A percentile compares a stretch with the other conserved stretches of the same genome.
Conservation (phyloP, 2,113 vertebrate genomes). For the Panthera tigris region DNA sequence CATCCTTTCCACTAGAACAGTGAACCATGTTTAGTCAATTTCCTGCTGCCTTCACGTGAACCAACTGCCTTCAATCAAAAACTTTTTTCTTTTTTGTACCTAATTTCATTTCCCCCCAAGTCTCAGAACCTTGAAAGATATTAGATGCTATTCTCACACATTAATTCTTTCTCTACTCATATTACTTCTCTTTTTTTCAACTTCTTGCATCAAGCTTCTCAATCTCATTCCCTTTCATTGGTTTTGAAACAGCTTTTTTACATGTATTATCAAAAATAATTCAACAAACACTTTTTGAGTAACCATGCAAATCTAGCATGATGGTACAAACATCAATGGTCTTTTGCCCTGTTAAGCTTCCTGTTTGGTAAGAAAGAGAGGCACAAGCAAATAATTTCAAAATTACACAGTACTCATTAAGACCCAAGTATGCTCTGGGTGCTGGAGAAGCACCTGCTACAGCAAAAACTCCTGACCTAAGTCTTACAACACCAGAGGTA, state of each 20-base stretch:
- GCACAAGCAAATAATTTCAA: constrained; percentile 19
- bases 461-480: neutral
- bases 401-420: neutral
- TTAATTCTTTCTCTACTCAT: neutral
- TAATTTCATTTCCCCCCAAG: neutral
- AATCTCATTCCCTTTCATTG: neutral
- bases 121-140: neutral
- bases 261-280: constrained; percentile 15
- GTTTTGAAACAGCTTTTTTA: neutral
- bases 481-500: neutral
- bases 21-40: neutral
- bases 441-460: neutral
- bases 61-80: neutral
- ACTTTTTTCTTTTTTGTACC: neutral
- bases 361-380: neutral
- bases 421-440: neutral
- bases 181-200: neutral
- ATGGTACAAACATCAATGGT: neutral
- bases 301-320: neutral
- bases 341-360: neutral
- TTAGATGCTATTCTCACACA: neutral
- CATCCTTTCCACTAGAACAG: neutral
- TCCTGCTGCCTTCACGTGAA: constrained; percentile 6
- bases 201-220: constrained; percentile 29
- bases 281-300: neutral